Conservation (phyloP, 1,140 invertebrate genomes). For the Cotesia vestalis region DNA sequence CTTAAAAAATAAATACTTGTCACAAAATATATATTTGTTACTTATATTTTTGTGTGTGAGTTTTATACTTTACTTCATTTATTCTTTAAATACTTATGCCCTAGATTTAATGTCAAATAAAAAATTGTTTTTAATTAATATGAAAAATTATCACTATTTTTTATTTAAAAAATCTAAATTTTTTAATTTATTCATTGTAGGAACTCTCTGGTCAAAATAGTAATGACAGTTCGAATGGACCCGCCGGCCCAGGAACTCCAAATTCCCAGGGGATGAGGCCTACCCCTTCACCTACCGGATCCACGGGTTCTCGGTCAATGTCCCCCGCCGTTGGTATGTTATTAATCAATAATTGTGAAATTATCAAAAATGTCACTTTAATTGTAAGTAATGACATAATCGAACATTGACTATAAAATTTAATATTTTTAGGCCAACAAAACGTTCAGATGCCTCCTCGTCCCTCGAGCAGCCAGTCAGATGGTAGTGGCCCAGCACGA, state of each 20-base stretch:
- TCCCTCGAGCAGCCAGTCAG: slow-evolving; percentile 88
- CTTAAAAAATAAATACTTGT: slow-evolving; percentile 21
- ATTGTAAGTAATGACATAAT: slow-evolving; percentile 20
- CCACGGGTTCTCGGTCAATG: slow-evolving; percentile 92
- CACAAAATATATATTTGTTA: slow-evolving; percentile 1
- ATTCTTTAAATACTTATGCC: background rate
- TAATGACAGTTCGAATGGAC: slow-evolving; percentile 82
- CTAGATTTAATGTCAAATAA: background rate
- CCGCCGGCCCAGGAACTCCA: slow-evolving; percentile 75
- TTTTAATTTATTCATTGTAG: slow-evolving; percentile 60
- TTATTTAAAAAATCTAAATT: background rate
- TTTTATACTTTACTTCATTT: background rate
- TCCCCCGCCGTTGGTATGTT: slow-evolving; percentile 91
- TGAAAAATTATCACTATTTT: too few relatives aligned
- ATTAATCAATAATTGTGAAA: slow-evolving; percentile 13
- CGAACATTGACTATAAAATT: background rate
- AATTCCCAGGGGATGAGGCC: slow-evolving; percentile 85
- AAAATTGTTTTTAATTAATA: too few relatives aligned
- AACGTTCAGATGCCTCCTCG: slow-evolving; percentile 92
- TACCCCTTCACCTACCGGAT: slow-evolving; percentile 91
- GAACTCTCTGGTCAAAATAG: slow-evolving; percentile 85
- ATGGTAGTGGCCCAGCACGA: slow-evolving; percentile 76
- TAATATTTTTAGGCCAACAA: slow-evolving; percentile 76
- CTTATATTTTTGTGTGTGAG: background rate
- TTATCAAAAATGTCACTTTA: slow-evolving; percentile 21